Conservation (phyloP, 2,888 invertebrate species). For the Leistus spinibarbis region DNA sequence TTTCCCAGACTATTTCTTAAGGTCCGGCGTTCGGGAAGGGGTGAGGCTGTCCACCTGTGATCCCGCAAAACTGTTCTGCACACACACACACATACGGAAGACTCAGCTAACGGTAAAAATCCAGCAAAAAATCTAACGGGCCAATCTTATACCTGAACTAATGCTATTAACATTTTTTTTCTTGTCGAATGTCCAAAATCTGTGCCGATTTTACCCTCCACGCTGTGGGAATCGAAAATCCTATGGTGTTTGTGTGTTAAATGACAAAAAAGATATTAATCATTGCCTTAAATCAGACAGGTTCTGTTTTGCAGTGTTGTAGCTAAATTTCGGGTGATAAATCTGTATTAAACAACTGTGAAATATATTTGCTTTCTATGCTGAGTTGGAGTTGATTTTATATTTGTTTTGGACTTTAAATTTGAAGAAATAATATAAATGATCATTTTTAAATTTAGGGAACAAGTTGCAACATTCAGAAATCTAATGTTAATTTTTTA, state of each 20-base stretch:
- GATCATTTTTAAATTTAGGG: too few relatives aligned
- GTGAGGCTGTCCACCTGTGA: slow-evolving; percentile 26
- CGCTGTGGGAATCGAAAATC: slow-evolving; percentile 25
- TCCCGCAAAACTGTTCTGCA: slow-evolving; percentile 28
- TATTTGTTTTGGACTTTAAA: slow-evolving; percentile 8
- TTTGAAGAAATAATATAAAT: too few relatives aligned
- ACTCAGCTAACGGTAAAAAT: slow-evolving; percentile 24
- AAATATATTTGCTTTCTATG: slow-evolving; percentile 19
- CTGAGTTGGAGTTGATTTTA: background rate
- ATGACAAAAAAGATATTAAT: slow-evolving; percentile 20
- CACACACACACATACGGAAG: slow-evolving; percentile 28
- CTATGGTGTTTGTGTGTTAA: slow-evolving; percentile 17
- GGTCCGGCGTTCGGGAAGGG: background rate
- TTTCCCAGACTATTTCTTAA: slow-evolving; percentile 21
- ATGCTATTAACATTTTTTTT: background rate
- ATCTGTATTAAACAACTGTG: slow-evolving; percentile 32
- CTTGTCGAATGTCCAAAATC: slow-evolving; percentile 4
- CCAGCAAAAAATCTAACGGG: slow-evolving; percentile 15
- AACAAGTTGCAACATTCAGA: too few relatives aligned
- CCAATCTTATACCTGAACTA: slow-evolving; percentile 22
- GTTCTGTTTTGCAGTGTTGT: background rate
- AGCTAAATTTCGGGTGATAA: slow-evolving; percentile 14
- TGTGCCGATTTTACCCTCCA: slow-evolving; percentile 6
- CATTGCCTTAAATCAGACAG: slow-evolving; percentile 19
- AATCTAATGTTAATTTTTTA: too few relatives aligned